Conservation (phyloP, 2,797 vertebrate species). For the Australoheros facetus region DNA sequence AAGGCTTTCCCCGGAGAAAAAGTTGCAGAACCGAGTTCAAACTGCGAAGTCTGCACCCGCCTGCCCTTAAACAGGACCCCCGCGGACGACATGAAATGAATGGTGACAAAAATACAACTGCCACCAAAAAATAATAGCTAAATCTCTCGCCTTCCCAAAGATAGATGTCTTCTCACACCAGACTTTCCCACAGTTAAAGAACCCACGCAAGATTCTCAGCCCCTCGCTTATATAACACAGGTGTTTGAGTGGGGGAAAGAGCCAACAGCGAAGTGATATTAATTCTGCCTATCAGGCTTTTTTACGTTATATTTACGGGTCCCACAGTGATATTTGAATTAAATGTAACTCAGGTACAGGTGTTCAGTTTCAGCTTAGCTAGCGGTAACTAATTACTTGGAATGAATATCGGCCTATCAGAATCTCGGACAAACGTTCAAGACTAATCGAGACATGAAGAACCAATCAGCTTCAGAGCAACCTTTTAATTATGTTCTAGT, state of each 20-base stretch:
- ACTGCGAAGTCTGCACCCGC: constrained; percentile 2
- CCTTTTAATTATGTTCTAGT: background rate
- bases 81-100: background rate
- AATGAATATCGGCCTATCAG: background rate
- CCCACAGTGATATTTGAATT: background rate
- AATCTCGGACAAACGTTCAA: background rate
- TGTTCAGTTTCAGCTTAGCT: background rate
- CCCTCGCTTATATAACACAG: constrained; percentile 38
- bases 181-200: constrained; percentile 40
- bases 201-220: constrained; percentile 8
- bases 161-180: constrained; percentile 53
- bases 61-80: background rate
- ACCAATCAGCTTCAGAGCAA: background rate
- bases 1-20: constrained; percentile 23
- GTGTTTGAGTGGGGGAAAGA: constrained; percentile 11
- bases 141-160: constrained; percentile 49
- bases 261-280: background rate
- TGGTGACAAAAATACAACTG: constrained; percentile 18
- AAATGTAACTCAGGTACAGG: background rate
- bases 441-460: background rate
- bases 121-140: background rate
- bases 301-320: background rate
- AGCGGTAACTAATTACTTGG: background rate
- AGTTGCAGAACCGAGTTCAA: constrained; percentile 40
- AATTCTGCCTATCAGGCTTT: background rate